These are phyloP conservation scores for Halcyon senegalensis DNA, from an alignment of 2,113 vertebrate species.

Conservation along the genomic window DNA sequence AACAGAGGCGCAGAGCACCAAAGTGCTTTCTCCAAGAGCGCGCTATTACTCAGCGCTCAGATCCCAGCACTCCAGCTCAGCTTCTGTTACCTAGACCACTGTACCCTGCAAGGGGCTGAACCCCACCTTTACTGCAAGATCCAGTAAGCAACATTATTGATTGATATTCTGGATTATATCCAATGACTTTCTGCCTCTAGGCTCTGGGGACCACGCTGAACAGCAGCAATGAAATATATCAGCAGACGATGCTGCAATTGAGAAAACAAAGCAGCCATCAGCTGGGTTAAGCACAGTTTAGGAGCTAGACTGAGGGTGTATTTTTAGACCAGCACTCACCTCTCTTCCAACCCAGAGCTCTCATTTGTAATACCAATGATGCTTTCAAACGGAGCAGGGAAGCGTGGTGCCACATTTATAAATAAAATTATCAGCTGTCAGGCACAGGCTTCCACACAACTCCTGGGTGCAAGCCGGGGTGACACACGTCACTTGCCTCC, in stretches of 20 bases:
- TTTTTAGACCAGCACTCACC: neutral
- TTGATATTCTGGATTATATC: neutral
- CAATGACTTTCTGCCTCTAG: neutral
- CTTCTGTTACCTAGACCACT: neutral
- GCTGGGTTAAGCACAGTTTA: neutral
- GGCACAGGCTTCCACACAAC: neutral
- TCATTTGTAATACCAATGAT: neutral
- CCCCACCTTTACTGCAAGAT: neutral
- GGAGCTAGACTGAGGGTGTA: neutral
- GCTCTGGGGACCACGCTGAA: neutral
- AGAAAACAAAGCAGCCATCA: neutral
- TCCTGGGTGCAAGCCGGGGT: neutral
- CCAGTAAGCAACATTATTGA: neutral
- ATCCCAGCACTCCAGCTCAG: neutral
- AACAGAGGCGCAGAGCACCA: neutral
- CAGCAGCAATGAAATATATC: neutral
- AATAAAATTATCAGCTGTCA: neutral
- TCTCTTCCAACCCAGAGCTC: neutral
- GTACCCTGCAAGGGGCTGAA: neutral
- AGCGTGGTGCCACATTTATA: fast-evolving
- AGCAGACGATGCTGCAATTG: neutral
- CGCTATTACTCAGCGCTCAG: fast-evolving
- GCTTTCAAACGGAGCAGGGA: neutral
- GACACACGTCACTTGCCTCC: neutral
- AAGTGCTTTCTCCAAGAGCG: neutral